A percentile compares a stretch with the other conserved stretches of the same genome.
These are phyloP conservation scores for Athalia rosae DNA, from an alignment of 2,888 invertebrate genomes.

Conservation along the genomic window DNA sequence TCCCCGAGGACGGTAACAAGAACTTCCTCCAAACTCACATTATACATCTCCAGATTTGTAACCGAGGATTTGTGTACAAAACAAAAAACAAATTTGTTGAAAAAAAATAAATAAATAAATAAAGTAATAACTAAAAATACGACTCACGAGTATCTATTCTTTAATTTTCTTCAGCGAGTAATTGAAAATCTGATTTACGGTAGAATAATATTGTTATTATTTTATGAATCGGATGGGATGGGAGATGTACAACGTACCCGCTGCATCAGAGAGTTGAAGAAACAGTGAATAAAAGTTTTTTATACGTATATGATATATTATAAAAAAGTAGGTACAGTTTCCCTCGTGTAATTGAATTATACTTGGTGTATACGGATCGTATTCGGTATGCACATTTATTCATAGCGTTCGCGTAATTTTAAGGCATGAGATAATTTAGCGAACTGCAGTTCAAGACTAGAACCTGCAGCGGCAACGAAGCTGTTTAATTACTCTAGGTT, in stretches of 20 bases:
- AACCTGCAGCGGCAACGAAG: constrained; percentile 24
- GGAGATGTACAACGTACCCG: neutral
- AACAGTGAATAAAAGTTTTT: neutral
- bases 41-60: neutral
- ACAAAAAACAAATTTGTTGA: neutral
- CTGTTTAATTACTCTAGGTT: constrained; percentile 31
- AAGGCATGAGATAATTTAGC: constrained; percentile 25
- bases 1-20: neutral
- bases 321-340: constrained; percentile 6
- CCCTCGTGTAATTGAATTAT: constrained; percentile 34
- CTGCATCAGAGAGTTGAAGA: neutral
- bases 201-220: no score
- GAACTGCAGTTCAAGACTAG: constrained; percentile 26
- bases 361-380: constrained; percentile 6
- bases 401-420: constrained; percentile 19
- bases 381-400: constrained; percentile 27
- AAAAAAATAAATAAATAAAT: no score
- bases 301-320: neutral
- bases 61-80: neutral
- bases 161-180: no score
- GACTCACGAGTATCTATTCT: no score
- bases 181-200: no score
- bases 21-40: neutral
- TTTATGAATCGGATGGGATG: no score
- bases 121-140: no score